Percentiles rank a stretch among this genome's conserved stretches.
phyloP scores from a whole-genome alignment of 2,113 vertebrate genomes.

The Neopipo cinnamomea region DNA sequence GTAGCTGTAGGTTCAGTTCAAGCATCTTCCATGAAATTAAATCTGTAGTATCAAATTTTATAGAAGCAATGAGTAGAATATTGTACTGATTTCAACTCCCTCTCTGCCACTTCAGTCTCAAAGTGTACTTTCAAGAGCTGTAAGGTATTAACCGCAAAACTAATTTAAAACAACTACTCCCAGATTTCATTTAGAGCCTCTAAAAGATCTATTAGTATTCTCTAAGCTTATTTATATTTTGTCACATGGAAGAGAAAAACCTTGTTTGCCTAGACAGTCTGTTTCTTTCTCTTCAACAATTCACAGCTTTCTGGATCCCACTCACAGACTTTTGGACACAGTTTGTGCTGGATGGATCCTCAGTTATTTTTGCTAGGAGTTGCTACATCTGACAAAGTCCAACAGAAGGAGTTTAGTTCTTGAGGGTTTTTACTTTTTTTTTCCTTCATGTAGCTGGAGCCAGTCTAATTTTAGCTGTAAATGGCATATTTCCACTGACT shows the following conservation, averaged over 20 bases:
- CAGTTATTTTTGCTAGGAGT: neutral
- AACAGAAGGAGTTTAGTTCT: neutral
- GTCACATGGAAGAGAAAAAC: neutral
- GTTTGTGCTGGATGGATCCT: neutral
- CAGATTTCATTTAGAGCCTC: neutral
- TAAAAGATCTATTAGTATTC: neutral
- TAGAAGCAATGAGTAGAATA: neutral
- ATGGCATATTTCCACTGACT: constrained; percentile 23
- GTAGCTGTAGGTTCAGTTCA: neutral
- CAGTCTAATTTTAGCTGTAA: constrained; percentile 53
- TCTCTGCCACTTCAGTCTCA: neutral
- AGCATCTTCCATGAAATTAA: neutral
- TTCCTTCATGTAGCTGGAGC: neutral
- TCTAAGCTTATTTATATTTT: neutral
- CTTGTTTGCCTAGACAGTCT: neutral
- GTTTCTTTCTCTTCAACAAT: neutral
- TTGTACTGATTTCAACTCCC: neutral
- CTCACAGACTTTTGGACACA: neutral
- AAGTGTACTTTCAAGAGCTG: neutral
- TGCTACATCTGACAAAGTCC: neutral
- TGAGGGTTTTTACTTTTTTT: neutral
- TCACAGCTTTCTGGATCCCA: neutral
- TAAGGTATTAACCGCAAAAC: neutral
- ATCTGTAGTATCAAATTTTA: neutral
- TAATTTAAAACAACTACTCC: neutral